Base-by-base conservation (phyloP, 1,140 invertebrate genomes). In the Aporrectodea caliginosa region DNA sequence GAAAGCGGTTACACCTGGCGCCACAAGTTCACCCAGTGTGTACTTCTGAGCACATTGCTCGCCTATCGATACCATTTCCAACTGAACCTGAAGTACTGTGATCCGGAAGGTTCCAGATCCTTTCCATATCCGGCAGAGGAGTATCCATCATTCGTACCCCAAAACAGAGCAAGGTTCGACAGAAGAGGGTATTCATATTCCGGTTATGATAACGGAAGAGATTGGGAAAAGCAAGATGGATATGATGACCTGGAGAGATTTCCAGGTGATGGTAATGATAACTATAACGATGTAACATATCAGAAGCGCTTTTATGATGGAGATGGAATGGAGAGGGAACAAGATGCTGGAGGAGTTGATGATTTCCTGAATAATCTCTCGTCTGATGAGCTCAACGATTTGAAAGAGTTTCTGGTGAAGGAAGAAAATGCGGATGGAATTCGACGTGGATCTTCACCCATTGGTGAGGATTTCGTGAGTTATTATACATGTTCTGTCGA, bases 1-100 rank as follows among this genome's bases (percentile, higher is more conserved):
- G 35, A 76, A 22, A 76, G 35, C 75, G 31, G 35, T 14, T 58
- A 58, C 75, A 27, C 75, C 27, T 76, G 75, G 75, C 75, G 35
- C 33, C 33, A 58, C 75, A 43, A 58, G 29, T 76, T 43, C 35
- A 35, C 75, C 16, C 75, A 76, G 35, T 76, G 75, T 31, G 6
- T 76, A 16, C 32, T 76, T 1, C 22, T 35, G 12, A 32, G 43
- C 75, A 12, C 43, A 58, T 22, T 58, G 43, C 6, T 58, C 6
- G 43, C 43, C 6, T 58, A 58, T 58, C 43, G 43, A 12, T 22
- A 58, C 43, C 43, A 58, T 22, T 6, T 22, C 43, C 6, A 22
- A 58, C 43, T 58, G 6, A 22, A 58, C 43, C 43, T 58, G 43
- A 22, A 22, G 43, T 22, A 6, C 22, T 58, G 43, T 22, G 22